Evolutionary conservation across 2,113 vertebrate genomes (phyloP), one percentile per base, ranked within the genome.

Genomic region (Podilymbus podiceps): DNA sequence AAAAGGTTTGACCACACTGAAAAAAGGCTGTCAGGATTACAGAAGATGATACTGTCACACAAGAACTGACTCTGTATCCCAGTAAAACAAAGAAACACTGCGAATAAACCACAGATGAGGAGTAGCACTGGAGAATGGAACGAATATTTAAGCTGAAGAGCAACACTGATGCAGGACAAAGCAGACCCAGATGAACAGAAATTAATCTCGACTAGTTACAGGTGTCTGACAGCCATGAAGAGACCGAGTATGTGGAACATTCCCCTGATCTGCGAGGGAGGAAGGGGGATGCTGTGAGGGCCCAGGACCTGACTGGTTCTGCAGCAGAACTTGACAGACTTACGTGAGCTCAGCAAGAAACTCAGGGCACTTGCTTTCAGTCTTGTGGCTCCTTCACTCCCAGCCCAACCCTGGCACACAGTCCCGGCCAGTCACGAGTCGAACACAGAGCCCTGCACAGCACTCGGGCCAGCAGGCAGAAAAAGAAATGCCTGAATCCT

Each of bases 401-500:
- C 28, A 28, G 58, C 31, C 56, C 38, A 58, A 42, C 15, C 21
- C 52, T 1, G 10, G 22, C 28, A 4, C 3, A 3, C 30, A 23
- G 12, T 38, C 10, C 35, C 3, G 12, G 69, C 8, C 40, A 6
- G 27, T 5, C 9, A 7, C 1, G 22, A 16, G 33, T 1, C 8
- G 33, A 4, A 8, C 10, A 4, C 13, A 9, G 23, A 63, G 62
- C 47, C 25, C 42, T 5, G 53, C n/a, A 5, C 24, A 6, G 25
- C 16, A 9, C 25, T 7, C 0, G 0, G 31, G 35, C 74, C 67
- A 9, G 63, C 14, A 19, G 30, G n/a, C 42, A 60, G 52, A 13
- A 10, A 4, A 8, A 28, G 44, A 16, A 31, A 6, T 0, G 44
- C 9, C 4, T 5, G 4, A 28, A 9, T 7, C 46, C 24, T 4